These are phyloP conservation scores for Dicyrtoma fusca DNA, from an alignment of 2,888 invertebrate species.

Conservation along the genomic window DNA sequence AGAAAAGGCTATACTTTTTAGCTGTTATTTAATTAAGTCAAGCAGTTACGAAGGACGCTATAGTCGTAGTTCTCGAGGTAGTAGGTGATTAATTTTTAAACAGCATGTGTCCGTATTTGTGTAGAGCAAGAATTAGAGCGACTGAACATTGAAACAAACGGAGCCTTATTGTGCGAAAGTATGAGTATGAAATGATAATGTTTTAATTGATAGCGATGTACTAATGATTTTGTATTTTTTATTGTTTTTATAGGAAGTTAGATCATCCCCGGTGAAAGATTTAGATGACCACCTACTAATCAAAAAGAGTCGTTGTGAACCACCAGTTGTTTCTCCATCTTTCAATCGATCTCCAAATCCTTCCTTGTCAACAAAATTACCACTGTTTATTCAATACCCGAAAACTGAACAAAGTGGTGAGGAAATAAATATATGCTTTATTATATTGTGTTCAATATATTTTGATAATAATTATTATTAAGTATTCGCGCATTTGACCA, in stretches of 20 bases:
- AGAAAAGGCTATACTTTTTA: too few relatives aligned
- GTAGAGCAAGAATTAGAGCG: too few relatives aligned
- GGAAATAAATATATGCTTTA: background rate
- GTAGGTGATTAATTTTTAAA: too few relatives aligned
- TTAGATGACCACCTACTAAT: conserved; percentile 51
- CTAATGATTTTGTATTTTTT: conserved; percentile 19
- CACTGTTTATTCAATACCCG: conserved; percentile 53
- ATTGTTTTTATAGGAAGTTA: conserved; percentile 47
- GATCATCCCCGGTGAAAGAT: conserved; percentile 41
- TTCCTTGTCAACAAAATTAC: conserved; percentile 53
- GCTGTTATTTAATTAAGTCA: too few relatives aligned
- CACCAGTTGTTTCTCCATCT: conserved; percentile 31
- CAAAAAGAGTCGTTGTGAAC: conserved; percentile 49
- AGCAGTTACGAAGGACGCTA: too few relatives aligned
- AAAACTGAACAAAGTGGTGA: conserved; percentile 51
- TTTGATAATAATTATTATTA: background rate
- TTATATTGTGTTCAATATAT: background rate
- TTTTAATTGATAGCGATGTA: too few relatives aligned
- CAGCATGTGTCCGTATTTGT: too few relatives aligned
- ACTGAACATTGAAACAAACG: too few relatives aligned
- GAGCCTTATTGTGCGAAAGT: too few relatives aligned
- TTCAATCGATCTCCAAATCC: conserved; percentile 34
- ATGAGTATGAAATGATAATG: too few relatives aligned
- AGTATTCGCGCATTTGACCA: background rate
- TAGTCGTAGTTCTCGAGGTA: too few relatives aligned